Percentiles rank a stretch among this genome's conserved stretches.
Conservation (phyloP, 1,140 invertebrate species). For the Aradophagus sp. region DNA sequence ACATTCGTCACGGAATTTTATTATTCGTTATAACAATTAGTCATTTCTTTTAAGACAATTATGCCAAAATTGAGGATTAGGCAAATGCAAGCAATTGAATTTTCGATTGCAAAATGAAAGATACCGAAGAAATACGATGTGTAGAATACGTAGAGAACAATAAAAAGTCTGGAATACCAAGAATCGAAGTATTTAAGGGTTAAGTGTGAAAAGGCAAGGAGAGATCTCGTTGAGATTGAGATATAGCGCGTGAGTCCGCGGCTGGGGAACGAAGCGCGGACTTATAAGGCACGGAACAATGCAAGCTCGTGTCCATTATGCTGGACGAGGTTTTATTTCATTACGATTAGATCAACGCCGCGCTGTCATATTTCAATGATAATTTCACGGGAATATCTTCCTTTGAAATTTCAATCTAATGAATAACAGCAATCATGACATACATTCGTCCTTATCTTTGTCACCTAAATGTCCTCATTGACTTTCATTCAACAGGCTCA, state of each 20-base stretch:
- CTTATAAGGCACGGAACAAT: constrained; percentile 58
- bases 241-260: constrained; percentile 46
- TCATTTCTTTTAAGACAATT: too few species aligned
- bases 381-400: constrained; percentile 46
- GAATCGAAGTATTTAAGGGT: constrained; percentile 57
- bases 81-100: too few species aligned
- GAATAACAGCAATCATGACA: constrained; percentile 41
- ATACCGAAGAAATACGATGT: constrained; percentile 29
- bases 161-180: constrained; percentile 45
- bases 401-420: constrained; percentile 38
- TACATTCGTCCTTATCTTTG: constrained; percentile 15
- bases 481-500: background rate
- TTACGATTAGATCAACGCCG: constrained; percentile 54
- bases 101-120: constrained; percentile 48
- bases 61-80: too few species aligned
- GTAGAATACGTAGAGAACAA: constrained; percentile 38
- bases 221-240: constrained; percentile 54
- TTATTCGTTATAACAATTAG: too few species aligned
- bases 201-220: constrained; percentile 52
- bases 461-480: constrained; percentile 22
- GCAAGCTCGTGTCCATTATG: constrained; percentile 55
- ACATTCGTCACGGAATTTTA: too few species aligned
- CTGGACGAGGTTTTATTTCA: constrained; percentile 57
- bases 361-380: constrained; percentile 53
- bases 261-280: constrained; percentile 40